phyloP scores from a whole-genome alignment of 2,797 vertebrate genomes.

The Semotilus atromaculatus region DNA sequence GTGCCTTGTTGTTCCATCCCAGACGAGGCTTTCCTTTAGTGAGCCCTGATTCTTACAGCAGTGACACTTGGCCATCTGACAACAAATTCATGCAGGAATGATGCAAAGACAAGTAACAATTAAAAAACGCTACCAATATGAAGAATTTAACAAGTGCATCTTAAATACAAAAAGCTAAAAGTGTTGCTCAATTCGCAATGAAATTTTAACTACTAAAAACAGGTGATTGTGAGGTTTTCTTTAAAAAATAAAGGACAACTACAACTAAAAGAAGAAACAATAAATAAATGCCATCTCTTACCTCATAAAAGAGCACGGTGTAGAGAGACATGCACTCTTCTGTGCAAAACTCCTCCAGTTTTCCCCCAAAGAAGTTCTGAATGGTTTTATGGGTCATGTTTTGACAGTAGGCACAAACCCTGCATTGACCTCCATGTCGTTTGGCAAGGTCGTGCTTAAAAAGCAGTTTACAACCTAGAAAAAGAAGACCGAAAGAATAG shows the following conservation, averaged over 20 bases:
- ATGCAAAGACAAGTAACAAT: neutral
- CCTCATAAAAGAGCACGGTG: constrained; percentile 91
- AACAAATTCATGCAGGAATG: neutral
- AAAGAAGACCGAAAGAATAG: neutral
- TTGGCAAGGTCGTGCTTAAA: constrained; percentile 88
- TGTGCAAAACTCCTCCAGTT: constrained; percentile 92
- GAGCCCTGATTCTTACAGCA: constrained; percentile 92
- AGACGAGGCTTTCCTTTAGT: constrained; percentile 91
- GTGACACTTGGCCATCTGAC: constrained; percentile 95
- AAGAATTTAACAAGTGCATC: neutral
- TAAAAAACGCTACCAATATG: neutral
- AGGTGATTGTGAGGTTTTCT: neutral
- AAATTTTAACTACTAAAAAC: neutral
- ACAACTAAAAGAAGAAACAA: neutral
- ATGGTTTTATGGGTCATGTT: constrained; percentile 86
- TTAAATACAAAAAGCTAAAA: neutral
- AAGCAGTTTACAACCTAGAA: constrained; percentile 88
- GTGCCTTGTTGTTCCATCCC: constrained; percentile 91
- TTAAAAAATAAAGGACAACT: neutral
- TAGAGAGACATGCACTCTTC: constrained; percentile 97
- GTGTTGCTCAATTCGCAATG: neutral
- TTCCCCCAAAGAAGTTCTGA: constrained; percentile 91
- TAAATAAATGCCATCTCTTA: constrained; percentile 42
- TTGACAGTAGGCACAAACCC: constrained; percentile 91
- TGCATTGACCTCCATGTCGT: constrained; percentile 85